Evolutionary conservation across 2,888 invertebrate species (phyloP).

Genomic region (Lasioglossum zephyrum): DNA sequence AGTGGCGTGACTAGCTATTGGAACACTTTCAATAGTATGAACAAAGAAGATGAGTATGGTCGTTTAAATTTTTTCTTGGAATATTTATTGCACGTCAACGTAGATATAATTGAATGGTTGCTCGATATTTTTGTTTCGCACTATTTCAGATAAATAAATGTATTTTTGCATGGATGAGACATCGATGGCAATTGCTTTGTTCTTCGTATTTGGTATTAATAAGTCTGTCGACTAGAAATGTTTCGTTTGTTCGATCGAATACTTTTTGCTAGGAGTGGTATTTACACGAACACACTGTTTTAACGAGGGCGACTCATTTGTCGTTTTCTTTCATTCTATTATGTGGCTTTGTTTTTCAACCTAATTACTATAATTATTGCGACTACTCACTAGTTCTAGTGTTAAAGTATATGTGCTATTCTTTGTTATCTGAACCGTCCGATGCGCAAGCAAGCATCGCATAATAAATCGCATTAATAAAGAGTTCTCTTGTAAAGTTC

Average conservation of each 20-base stretch:
- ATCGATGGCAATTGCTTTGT: neutral
- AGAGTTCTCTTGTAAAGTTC: neutral
- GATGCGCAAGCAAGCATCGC: neutral
- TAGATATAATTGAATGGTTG: neutral
- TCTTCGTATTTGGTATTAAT: neutral
- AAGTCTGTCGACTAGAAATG: neutral
- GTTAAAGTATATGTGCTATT: neutral
- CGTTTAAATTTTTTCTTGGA: neutral
- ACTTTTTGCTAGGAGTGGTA: neutral
- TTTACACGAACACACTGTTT: conserved; percentile 11
- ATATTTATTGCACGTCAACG: neutral
- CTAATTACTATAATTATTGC: neutral
- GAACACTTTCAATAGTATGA: neutral
- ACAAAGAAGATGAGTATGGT: neutral
- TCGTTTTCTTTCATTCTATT: neutral
- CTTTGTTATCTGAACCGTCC: neutral
- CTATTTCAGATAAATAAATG: neutral
- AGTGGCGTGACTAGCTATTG: neutral
- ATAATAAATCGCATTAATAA: too few species aligned
- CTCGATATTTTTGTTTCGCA: neutral
- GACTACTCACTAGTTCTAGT: conserved; percentile 3
- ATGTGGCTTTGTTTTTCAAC: neutral
- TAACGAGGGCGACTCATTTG: neutral
- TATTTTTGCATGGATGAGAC: neutral
- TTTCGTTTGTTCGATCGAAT: neutral